These are phyloP conservation scores for Diachasmimorpha longicaudata DNA, from an alignment of 1,140 invertebrate genomes.

Conservation along the genomic window DNA sequence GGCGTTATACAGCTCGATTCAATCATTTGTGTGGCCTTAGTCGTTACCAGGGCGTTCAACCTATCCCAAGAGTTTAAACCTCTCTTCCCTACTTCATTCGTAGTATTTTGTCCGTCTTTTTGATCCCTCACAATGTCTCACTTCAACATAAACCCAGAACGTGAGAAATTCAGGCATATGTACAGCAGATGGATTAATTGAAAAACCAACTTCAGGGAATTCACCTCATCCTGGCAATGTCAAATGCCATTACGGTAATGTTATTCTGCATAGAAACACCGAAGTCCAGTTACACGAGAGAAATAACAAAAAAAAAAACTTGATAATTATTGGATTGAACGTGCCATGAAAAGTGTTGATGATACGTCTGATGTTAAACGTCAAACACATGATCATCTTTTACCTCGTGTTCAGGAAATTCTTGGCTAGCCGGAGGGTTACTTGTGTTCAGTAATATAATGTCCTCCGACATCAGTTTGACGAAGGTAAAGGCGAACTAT, in stretches of 20 bases:
- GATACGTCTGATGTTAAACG: conserved; percentile 19
- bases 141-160: conserved; percentile 2
- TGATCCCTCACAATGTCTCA: not conserved
- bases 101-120: not conserved
- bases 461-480: not conserved
- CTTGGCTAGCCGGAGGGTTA: not conserved
- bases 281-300: conserved; percentile 16
- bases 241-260: not conserved
- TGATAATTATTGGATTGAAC: conserved; percentile 21
- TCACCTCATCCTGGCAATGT: not conserved
- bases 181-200: not conserved
- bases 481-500: not conserved
- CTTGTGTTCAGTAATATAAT: not conserved
- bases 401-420: not conserved
- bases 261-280: not conserved
- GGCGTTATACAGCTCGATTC: conserved; percentile 30
- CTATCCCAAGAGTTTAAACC: conserved; percentile 20
- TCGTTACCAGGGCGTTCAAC: conserved; percentile 54
- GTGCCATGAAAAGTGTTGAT: conserved; percentile 25
- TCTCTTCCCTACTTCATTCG: not conserved
- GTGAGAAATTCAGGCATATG: conserved; percentile 24
- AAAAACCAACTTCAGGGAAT: not conserved
- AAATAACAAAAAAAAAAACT: conserved; percentile 11
- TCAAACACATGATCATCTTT: not conserved
- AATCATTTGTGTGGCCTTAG: conserved; percentile 44